phyloP scores from a whole-genome alignment of 35 echinoderm and acorn worm genomes.

The Ophioderma brevispina region DNA sequence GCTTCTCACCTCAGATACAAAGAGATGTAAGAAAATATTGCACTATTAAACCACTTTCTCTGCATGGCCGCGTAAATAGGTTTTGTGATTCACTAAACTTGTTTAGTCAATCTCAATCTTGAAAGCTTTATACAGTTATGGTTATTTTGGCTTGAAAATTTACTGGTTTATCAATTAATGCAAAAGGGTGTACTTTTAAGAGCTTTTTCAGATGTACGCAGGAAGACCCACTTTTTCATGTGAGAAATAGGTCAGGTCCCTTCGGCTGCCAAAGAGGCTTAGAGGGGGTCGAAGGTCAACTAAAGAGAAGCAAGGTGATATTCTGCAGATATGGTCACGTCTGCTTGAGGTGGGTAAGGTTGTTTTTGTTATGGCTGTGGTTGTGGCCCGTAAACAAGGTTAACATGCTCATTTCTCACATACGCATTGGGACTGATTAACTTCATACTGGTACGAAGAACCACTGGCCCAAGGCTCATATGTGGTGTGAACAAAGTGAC shows the following conservation, averaged over 20 bases:
- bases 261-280: slow-evolving; percentile 69
- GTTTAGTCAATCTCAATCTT: too few species aligned
- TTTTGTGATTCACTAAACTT: too few species aligned
- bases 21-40: slow-evolving; percentile 83
- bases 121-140: too few species aligned
- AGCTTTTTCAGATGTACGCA: slow-evolving; percentile 96
- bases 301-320: slow-evolving; percentile 87
- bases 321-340: slow-evolving; percentile 79
- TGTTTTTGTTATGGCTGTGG: neutral
- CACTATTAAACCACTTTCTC: too few species aligned
- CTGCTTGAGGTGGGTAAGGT: slow-evolving; percentile 75
- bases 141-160: neutral
- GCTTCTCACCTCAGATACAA: slow-evolving; percentile 86
- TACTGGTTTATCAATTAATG: too few species aligned
- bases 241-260: slow-evolving; percentile 84
- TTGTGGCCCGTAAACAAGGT: neutral
- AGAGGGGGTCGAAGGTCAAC: slow-evolving; percentile 73
- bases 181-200: neutral
- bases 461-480: too few species aligned
- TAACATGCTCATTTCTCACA: too few species aligned
- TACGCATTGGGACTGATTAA: too few species aligned
- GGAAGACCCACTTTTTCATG: slow-evolving; percentile 88
- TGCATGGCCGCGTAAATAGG: too few species aligned
- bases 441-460: too few species aligned
- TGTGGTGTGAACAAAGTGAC: too few species aligned